These are phyloP conservation scores for Platalea minor DNA, from an alignment of 2,797 vertebrate species.

Conservation along the genomic window DNA sequence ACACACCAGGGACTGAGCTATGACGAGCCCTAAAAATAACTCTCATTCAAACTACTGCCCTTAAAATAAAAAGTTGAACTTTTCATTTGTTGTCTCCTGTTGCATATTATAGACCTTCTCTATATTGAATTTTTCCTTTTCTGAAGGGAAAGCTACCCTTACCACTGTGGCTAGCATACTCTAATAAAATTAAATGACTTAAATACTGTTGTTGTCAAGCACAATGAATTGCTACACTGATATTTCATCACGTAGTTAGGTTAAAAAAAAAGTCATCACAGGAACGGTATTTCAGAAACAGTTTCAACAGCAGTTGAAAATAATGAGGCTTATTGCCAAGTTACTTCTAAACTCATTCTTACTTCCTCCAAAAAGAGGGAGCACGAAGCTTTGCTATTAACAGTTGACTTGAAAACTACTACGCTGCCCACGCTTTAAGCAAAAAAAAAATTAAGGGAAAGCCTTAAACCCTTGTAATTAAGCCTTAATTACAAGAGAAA, in stretches of 20 bases:
- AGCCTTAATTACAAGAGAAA: neutral
- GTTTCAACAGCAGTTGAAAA: neutral
- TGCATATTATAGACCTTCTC: neutral
- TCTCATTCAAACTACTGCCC: neutral
- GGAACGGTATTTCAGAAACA: neutral
- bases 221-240: neutral
- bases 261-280: neutral
- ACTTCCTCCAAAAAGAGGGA: neutral
- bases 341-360: neutral
- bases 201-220: neutral
- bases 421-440: neutral
- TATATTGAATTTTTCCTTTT: neutral
- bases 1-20: neutral
- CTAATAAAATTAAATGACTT: neutral
- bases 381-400: neutral
- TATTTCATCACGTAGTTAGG: neutral
- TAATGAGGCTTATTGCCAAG: neutral
- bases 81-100: neutral
- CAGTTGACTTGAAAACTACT: fast-evolving
- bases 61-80: neutral
- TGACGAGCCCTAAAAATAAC: neutral
- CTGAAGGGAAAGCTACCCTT: neutral
- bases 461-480: too few species aligned
- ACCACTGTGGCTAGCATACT: neutral
- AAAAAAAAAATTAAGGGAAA: neutral